phyloP scores from a whole-genome alignment of 2,888 invertebrate genomes.

The Eumerus sabulonum region DNA sequence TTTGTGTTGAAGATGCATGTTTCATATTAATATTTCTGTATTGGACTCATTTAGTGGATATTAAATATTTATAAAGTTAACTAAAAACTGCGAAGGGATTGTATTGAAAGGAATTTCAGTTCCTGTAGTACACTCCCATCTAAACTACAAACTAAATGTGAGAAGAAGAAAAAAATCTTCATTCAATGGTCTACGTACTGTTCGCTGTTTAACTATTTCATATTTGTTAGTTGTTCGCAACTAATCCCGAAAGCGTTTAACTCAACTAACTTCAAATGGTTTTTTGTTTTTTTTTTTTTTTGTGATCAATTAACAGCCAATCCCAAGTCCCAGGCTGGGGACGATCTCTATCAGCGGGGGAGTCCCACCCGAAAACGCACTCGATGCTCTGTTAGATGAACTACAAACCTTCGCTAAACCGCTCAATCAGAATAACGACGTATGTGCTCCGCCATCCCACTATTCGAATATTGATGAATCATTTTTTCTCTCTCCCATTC shows the following conservation, averaged over 20 bases:
- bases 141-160: constrained; percentile 34
- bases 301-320: constrained; percentile 79
- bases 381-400: constrained; percentile 97
- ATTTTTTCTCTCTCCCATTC: constrained; percentile 6
- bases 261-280: constrained; percentile 27
- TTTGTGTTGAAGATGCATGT: constrained; percentile 59
- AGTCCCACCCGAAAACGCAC: constrained; percentile 91
- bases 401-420: constrained; percentile 93
- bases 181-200: constrained; percentile 57
- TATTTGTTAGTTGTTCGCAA: constrained; percentile 61
- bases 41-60: constrained; percentile 33
- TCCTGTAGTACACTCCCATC: constrained; percentile 3
- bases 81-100: constrained; percentile 1
- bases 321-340: constrained; percentile 83
- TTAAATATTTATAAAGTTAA: constrained; percentile 10
- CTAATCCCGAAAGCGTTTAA: constrained; percentile 20
- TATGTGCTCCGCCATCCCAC: constrained; percentile 58
- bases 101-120: not conserved
- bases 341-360: constrained; percentile 81
- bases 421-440: constrained; percentile 76
- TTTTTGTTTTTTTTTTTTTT: constrained; percentile 55
- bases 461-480: not conserved
- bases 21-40: constrained; percentile 47
- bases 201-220: constrained; percentile 60
- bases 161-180: constrained; percentile 33